Evolutionary conservation across 2,888 invertebrate species (phyloP).

Genomic region (Tanytarsus gracilentus): DNA sequence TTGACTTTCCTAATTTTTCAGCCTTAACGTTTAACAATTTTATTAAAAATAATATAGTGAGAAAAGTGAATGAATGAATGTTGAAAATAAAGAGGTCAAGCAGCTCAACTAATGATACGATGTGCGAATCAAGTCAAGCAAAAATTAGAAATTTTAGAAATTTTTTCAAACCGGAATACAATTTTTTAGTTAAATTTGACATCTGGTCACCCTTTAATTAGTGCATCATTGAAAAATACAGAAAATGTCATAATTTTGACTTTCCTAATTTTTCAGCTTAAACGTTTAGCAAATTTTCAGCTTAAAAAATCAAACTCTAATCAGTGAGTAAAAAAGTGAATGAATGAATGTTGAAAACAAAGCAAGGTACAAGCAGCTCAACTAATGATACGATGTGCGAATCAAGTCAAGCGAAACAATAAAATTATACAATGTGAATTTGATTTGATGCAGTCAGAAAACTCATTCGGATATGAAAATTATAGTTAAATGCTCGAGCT

Average conservation of each 20-base stretch:
- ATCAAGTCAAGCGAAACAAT: constrained; percentile 28
- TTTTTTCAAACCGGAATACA: too few relatives aligned
- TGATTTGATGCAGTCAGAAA: constrained; percentile 11
- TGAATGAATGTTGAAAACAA: neutral
- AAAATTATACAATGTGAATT: constrained; percentile 25
- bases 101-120: constrained; percentile 78
- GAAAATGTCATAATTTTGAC: neutral
- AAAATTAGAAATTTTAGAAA: neutral
- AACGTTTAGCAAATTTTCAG: too few relatives aligned
- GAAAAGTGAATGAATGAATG: neutral
- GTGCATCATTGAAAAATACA: too few relatives aligned
- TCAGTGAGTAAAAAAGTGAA: constrained; percentile 50
- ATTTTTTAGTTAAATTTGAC: too few relatives aligned
- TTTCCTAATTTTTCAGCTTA: neutral
- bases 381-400: constrained; percentile 20
- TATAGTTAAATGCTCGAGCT: constrained; percentile 20
- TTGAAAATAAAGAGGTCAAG: constrained; percentile 62
- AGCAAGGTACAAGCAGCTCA: neutral
- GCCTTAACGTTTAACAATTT: too few relatives aligned
- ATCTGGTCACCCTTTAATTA: too few relatives aligned
- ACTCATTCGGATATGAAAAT: constrained; percentile 27
- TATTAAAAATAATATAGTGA: too few relatives aligned
- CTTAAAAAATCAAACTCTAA: too few relatives aligned
- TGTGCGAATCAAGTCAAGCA: constrained; percentile 21
- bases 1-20: neutral